These are phyloP conservation scores for Gavia stellata DNA, from an alignment of 2,113 vertebrate genomes.

Conservation along the genomic window DNA sequence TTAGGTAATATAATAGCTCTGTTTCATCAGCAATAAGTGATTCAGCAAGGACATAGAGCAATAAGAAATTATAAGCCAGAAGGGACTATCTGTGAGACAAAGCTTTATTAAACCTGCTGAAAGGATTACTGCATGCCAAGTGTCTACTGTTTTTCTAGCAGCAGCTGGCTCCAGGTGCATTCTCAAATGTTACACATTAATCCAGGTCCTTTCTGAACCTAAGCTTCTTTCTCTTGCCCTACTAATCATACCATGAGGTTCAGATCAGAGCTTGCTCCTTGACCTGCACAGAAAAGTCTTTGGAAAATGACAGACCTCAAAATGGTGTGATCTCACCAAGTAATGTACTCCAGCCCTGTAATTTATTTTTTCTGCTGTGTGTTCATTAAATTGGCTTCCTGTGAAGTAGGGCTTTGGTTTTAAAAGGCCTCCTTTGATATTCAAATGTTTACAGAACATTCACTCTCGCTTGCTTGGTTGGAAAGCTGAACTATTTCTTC, in stretches of 20 bases:
- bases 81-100: neutral
- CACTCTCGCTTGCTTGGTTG: neutral
- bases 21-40: neutral
- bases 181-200: neutral
- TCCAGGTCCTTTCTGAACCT: neutral
- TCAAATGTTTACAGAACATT: constrained; percentile 31
- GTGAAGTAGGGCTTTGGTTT: constrained; percentile 7
- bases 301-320: neutral
- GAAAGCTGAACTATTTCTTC: neutral
- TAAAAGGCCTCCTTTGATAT: constrained; percentile 33
- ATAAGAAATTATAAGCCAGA: neutral
- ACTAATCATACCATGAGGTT: neutral
- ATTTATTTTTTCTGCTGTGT: neutral
- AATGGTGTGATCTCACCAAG: neutral
- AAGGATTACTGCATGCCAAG: neutral
- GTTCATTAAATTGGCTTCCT: constrained; percentile 25
- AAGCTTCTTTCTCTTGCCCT: neutral
- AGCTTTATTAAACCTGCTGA: neutral
- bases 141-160: neutral
- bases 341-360: neutral
- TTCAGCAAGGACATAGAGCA: neutral
- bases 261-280: neutral
- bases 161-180: constrained; percentile 18
- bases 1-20: neutral
- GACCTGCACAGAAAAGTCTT: neutral